A percentile compares a stretch with the other conserved stretches of the same genome.
Conservation (phyloP, 2,888 invertebrate genomes). For the Oligia fasciuncula region DNA sequence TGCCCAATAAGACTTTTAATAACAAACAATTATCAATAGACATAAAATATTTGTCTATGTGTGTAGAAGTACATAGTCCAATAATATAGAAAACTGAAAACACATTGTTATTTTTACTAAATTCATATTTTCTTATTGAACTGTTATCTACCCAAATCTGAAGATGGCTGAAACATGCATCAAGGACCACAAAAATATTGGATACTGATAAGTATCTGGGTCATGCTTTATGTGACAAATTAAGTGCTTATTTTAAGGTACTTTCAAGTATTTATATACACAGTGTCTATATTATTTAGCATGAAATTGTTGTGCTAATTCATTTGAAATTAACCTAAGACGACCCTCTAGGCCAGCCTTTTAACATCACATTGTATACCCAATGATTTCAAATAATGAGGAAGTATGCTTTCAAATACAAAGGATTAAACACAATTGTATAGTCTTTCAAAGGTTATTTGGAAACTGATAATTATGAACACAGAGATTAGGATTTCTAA, state of each 20-base stretch:
- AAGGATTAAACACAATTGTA: neutral
- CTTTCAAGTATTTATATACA: neutral
- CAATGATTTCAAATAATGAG: neutral
- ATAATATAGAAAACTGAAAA: neutral
- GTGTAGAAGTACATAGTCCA: neutral
- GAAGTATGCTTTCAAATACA: neutral
- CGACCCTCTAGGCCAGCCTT: neutral
- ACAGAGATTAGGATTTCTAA: neutral
- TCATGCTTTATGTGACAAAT: neutral
- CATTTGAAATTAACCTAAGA: neutral
- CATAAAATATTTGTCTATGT: neutral
- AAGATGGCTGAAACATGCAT: neutral
- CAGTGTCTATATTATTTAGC: neutral
- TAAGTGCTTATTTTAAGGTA: neutral
- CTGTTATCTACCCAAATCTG: neutral
- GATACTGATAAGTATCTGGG: conserved; percentile 1
- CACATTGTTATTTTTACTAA: neutral
- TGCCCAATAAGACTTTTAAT: neutral
- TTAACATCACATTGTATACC: neutral
- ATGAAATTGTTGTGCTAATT: neutral
- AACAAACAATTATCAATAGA: neutral
- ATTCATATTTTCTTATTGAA: neutral
- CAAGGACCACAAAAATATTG: neutral
- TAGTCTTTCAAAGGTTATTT: neutral
- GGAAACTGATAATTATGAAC: conserved; percentile 1